Evolutionary conservation across 1,140 invertebrate genomes (phyloP).

Genomic region (Papilio polytes): DNA sequence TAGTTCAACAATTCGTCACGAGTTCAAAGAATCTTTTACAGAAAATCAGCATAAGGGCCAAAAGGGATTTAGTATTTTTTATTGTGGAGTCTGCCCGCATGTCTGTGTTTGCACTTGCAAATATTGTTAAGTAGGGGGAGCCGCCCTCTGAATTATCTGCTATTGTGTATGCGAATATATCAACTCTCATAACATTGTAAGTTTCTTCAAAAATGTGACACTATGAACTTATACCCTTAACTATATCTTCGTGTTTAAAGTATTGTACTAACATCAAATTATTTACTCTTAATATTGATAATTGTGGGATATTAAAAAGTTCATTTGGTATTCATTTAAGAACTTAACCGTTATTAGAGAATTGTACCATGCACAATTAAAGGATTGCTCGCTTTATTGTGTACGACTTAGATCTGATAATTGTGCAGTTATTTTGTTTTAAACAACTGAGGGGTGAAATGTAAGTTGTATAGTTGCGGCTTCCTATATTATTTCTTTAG

Average conservation of each 20-base stretch:
- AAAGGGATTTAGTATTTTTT: constrained; percentile 54
- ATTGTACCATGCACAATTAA: background rate
- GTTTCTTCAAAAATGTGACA: no score
- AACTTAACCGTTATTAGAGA: background rate
- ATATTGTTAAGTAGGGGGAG: constrained; percentile 49
- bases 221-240: no score
- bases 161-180: constrained; percentile 37
- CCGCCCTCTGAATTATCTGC: constrained; percentile 43
- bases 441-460: background rate
- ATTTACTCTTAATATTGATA: no score
- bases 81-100: constrained; percentile 57
- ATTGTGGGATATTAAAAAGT: no score
- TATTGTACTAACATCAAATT: no score
- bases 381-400: background rate
- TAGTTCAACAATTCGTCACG: constrained; percentile 39
- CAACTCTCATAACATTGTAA: background rate
- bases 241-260: no score
- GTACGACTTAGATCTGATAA: background rate
- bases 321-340: background rate
- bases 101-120: constrained; percentile 59
- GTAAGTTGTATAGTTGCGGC: background rate
- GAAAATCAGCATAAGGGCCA: constrained; percentile 41
- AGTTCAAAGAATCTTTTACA: constrained; percentile 40
- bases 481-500: no score
- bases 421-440: background rate